Evolutionary conservation across 2,113 vertebrate species (phyloP).

Genomic region (Empidonax alnorum): DNA sequence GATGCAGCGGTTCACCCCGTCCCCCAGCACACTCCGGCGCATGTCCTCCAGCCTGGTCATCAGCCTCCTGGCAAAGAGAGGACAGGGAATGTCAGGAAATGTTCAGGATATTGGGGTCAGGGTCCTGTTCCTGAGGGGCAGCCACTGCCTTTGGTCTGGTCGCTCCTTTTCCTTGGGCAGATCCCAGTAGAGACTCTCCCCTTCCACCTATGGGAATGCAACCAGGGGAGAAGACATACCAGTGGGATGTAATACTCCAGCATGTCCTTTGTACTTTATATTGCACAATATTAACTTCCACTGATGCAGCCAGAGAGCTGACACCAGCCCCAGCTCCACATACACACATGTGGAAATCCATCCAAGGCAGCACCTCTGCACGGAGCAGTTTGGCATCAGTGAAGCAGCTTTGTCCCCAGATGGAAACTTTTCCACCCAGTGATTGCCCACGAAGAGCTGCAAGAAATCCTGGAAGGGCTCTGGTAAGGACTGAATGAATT

Average conservation of each 20-base stretch:
- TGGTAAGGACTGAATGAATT: background rate
- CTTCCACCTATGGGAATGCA: background rate
- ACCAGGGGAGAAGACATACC: background rate
- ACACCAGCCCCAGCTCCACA: fast-evolving
- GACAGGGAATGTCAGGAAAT: background rate
- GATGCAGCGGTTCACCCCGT: slow-evolving; percentile 87
- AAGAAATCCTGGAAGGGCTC: background rate
- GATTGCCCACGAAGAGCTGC: fast-evolving
- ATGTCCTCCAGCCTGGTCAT: slow-evolving; percentile 88
- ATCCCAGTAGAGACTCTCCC: background rate
- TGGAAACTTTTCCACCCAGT: background rate
- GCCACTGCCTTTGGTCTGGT: background rate
- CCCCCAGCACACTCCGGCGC: slow-evolving; percentile 86
- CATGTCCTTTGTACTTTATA: background rate
- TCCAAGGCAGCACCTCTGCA: background rate
- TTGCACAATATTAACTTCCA: fast-evolving
- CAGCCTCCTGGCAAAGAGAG: slow-evolving; percentile 79
- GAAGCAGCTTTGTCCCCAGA: background rate
- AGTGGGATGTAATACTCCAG: fast-evolving
- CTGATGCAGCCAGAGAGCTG: background rate
- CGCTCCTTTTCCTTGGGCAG: fast-evolving
- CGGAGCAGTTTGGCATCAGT: fast-evolving
- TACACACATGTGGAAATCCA: background rate
- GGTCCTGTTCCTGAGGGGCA: background rate
- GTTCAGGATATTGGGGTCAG: fast-evolving